These are phyloP conservation scores for Halesus radiatus DNA, from an alignment of 1,140 invertebrate genomes.

Conservation along the genomic window DNA sequence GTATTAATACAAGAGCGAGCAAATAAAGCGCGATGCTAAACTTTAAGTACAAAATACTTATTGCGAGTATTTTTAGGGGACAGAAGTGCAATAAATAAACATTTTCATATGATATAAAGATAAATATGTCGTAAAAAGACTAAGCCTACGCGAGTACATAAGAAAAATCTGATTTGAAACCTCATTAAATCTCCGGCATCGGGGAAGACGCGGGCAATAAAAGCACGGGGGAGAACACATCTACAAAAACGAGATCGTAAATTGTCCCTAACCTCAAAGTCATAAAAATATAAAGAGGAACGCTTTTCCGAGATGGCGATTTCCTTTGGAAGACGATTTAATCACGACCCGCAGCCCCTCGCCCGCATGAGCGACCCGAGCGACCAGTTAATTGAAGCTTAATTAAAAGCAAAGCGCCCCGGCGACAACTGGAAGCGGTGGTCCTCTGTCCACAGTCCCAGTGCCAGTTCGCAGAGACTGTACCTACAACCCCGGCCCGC, in stretches of 20 bases:
- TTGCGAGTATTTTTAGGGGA: neutral
- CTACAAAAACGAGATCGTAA: constrained; percentile 24
- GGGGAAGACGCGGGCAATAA: constrained; percentile 31
- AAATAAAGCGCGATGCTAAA: too few species aligned
- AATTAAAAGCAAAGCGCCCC: constrained; percentile 34
- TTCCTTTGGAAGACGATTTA: constrained; percentile 28
- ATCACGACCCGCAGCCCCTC: constrained; percentile 5
- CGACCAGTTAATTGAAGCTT: constrained; percentile 33
- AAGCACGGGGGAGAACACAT: constrained; percentile 17
- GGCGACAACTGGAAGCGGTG: neutral
- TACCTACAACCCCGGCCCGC: neutral
- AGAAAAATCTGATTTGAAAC: constrained; percentile 31
- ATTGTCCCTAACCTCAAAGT: constrained; percentile 34
- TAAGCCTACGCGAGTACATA: constrained; percentile 7
- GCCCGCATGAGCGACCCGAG: neutral
- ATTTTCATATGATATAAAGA: constrained; percentile 16
- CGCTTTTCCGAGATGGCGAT: constrained; percentile 20
- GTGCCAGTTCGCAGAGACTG: too few species aligned
- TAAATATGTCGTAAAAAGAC: constrained; percentile 24
- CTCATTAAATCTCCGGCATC: constrained; percentile 32
- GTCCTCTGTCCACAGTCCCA: too few species aligned
- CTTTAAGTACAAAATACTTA: too few species aligned
- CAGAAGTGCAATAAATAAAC: constrained; percentile 3
- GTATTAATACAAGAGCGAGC: too few species aligned
- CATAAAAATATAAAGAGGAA: constrained; percentile 39